These are phyloP conservation scores for Tenthredo livida DNA, from an alignment of 2,888 invertebrate genomes.

Conservation along the genomic window DNA sequence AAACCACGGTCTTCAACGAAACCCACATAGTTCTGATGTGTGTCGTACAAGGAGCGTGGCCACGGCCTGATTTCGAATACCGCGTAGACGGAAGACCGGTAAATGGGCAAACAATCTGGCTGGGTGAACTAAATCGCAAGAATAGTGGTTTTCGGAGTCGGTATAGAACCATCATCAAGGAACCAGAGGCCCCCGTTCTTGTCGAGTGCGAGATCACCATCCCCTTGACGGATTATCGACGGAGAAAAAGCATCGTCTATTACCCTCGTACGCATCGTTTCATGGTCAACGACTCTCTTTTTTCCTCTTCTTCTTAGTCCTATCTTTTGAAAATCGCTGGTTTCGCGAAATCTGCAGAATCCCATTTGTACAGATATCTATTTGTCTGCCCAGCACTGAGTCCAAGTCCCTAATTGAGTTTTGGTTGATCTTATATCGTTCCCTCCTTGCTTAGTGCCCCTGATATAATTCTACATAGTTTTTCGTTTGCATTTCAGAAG, in stretches of 20 bases:
- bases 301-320: neutral
- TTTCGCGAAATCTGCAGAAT: neutral
- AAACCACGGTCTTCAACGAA: conserved; percentile 60
- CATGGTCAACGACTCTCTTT: neutral
- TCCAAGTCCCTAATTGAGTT: neutral
- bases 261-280: conserved; percentile 61
- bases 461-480: neutral
- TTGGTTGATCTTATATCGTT: neutral
- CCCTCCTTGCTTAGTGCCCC: neutral
- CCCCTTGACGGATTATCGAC: conserved; percentile 65
- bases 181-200: conserved; percentile 59
- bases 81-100: conserved; percentile 60
- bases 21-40: conserved; percentile 78
- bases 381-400: neutral
- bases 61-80: conserved; percentile 76
- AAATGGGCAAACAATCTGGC: conserved; percentile 5
- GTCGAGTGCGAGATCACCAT: conserved; percentile 68
- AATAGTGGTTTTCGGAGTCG: neutral
- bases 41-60: conserved; percentile 76
- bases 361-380: neutral
- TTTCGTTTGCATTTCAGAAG: neutral
- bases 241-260: conserved; percentile 64
- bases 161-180: conserved; percentile 55
- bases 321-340: neutral
- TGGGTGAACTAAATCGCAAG: neutral